Percentiles rank a stretch among this genome's conserved stretches.
These are phyloP conservation scores for Platysternon megacephalum DNA, from an alignment of 2,113 vertebrate species.

Conservation along the genomic window DNA sequence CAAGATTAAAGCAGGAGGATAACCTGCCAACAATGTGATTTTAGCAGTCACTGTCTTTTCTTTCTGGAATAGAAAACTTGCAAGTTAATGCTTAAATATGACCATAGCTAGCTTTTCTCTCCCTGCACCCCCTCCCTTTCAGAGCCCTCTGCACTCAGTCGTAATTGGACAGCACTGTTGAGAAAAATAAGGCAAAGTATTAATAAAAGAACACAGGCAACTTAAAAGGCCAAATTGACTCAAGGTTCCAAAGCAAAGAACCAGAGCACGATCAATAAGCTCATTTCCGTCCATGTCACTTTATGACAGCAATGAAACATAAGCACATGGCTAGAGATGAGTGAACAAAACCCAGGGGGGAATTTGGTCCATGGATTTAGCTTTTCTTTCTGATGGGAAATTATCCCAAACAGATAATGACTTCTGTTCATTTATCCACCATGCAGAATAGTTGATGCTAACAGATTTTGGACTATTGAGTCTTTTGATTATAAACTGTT, in stretches of 20 bases:
- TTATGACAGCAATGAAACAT: background rate
- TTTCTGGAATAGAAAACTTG: background rate
- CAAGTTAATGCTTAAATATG: background rate
- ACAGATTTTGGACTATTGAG: background rate
- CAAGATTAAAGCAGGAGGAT: background rate
- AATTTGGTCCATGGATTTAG: background rate
- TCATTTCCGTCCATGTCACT: background rate
- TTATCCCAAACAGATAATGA: background rate
- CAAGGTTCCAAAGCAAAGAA: background rate
- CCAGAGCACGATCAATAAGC: background rate
- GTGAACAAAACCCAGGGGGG: background rate
- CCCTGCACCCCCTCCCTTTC: background rate
- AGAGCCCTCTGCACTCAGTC: background rate
- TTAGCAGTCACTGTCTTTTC: background rate
- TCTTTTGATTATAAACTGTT: background rate
- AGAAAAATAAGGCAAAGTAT: background rate
- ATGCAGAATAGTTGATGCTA: background rate
- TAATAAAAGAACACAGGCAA: background rate
- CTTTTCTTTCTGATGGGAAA: background rate
- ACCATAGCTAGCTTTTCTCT: background rate
- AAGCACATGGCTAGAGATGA: background rate
- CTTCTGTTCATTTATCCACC: background rate
- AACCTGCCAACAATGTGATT: background rate
- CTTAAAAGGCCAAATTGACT: background rate
- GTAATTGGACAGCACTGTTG: background rate